A percentile compares a stretch with the other conserved stretches of the same genome.
Conservation (phyloP, 2,888 invertebrate species). For the Heliconius sara region DNA sequence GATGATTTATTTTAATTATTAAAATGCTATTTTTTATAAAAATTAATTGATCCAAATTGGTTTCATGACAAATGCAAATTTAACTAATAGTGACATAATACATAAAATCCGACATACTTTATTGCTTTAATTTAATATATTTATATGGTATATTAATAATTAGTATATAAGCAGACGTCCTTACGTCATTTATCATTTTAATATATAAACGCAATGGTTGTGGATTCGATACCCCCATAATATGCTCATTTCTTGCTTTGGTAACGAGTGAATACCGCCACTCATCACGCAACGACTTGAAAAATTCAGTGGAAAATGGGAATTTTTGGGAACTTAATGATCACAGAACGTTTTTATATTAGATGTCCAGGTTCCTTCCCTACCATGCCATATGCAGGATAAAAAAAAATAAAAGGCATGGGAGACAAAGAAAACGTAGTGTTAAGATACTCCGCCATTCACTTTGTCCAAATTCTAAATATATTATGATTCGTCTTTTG, state of each 20-base stretch:
- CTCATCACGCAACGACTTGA: too few species aligned
- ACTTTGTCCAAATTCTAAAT: not conserved
- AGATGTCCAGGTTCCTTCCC: too few species aligned
- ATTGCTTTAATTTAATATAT: slow-evolving; percentile 14
- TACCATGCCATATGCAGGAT: too few species aligned
- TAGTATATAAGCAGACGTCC: not conserved
- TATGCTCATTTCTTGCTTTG: too few species aligned
- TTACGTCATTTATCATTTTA: not conserved
- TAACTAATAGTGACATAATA: slow-evolving; percentile 7
- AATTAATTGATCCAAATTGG: not conserved
- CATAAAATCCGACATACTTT: not conserved
- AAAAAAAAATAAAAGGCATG: too few species aligned
- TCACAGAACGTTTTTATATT: too few species aligned
- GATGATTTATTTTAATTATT: not conserved
- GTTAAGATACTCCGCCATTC: not conserved
- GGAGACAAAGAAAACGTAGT: not conserved
- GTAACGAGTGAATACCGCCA: not conserved
- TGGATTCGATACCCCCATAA: not conserved
- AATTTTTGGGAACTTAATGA: not conserved
- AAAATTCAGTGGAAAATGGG: not conserved
- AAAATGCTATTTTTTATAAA: not conserved
- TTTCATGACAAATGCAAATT: not conserved
- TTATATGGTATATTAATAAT: not conserved
- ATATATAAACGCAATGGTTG: not conserved
- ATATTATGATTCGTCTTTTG: too few species aligned